phyloP scores from a whole-genome alignment of 1,140 invertebrate species.

The Zaprionus nigranus region DNA sequence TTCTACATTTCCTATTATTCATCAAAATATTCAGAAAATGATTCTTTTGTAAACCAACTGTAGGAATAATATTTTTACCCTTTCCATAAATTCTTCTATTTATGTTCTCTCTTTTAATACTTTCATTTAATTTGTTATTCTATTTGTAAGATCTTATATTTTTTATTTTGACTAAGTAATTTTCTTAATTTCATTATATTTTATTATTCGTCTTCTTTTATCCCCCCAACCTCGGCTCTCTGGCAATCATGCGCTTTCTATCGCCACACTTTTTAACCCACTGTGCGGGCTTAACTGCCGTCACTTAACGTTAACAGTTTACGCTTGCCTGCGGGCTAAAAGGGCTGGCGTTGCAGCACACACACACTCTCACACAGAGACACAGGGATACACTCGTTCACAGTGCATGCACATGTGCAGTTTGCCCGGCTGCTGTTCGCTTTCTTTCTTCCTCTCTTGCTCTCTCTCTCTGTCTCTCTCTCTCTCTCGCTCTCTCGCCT shows the following conservation, averaged over 20 bases:
- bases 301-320: conserved; percentile 83
- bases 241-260: not conserved
- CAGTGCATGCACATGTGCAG: conserved; percentile 22
- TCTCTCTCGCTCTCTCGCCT: not conserved
- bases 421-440: not conserved
- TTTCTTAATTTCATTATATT: no score
- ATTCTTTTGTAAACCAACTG: no score
- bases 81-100: no score
- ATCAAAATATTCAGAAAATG: no score
- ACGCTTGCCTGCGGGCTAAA: conserved; percentile 80
- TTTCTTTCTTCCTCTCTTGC: conserved; percentile 3
- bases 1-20: no score
- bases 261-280: conserved; percentile 38
- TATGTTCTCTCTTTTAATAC: no score
- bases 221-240: not conserved
- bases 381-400: conserved; percentile 3
- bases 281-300: conserved; percentile 75
- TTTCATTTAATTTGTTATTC: no score
- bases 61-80: no score
- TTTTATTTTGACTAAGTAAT: no score
- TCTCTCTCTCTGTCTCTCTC: conserved; percentile 3
- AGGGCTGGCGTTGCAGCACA: conserved; percentile 75
- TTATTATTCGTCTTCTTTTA: no score
- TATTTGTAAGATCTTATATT: no score
- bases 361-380: conserved; percentile 39